These are phyloP conservation scores for Vidua chalybeata DNA, from an alignment of 2,113 vertebrate genomes.

Conservation along the genomic window DNA sequence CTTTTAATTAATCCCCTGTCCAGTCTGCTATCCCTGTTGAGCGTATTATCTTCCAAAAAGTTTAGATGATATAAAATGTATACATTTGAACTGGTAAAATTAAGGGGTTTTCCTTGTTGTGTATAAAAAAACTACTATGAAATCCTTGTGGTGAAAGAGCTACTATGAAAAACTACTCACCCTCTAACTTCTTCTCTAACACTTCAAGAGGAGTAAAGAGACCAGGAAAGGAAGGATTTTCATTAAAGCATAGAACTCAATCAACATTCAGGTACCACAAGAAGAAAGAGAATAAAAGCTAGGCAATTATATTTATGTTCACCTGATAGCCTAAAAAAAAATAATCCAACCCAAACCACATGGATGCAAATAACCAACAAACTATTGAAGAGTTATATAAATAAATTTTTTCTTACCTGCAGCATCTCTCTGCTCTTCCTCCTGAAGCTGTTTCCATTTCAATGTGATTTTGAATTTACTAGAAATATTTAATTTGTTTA, in stretches of 20 bases:
- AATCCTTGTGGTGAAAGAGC: neutral
- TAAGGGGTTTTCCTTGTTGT: accelerated
- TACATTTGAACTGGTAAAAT: neutral
- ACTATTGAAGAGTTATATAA: accelerated
- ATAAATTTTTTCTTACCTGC: neutral
- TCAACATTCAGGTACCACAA: neutral
- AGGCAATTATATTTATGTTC: accelerated
- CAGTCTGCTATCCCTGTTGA: neutral
- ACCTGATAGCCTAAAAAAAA: neutral
- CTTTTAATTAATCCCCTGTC: neutral
- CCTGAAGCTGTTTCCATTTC: neutral
- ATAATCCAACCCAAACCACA: neutral
- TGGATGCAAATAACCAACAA: neutral
- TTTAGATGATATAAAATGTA: neutral
- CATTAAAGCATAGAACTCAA: neutral
- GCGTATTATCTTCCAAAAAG: neutral
- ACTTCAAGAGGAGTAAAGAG: neutral
- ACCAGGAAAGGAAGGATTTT: neutral
- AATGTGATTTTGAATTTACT: accelerated
- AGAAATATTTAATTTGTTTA: neutral
- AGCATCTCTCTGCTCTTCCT: neutral
- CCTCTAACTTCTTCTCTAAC: neutral
- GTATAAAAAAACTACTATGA: neutral
- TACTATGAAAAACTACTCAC: neutral
- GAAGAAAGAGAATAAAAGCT: neutral